These are phyloP conservation scores for Anneissia japonica DNA, from an alignment of 35 echinoderm and acorn worm genomes.

Conservation along the genomic window DNA sequence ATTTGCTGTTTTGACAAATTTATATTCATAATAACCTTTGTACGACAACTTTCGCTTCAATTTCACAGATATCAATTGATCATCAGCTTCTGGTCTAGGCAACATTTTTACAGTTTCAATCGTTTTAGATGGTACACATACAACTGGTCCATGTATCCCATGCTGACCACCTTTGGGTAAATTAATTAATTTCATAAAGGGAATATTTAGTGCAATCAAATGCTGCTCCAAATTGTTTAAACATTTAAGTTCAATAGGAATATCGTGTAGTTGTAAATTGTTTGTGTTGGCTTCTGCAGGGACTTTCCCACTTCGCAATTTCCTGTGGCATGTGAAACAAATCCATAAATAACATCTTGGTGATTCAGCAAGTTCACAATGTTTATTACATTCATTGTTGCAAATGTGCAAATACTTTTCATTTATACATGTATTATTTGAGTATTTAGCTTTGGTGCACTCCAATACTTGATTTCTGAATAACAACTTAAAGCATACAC, in stretches of 20 bases:
- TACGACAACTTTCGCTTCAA: constrained; percentile 51
- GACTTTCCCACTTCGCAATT: constrained; percentile 3
- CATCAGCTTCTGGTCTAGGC: constrained; percentile 27
- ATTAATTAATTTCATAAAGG: constrained; percentile 52
- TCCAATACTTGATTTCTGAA: constrained; percentile 34
- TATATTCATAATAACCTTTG: constrained; percentile 60
- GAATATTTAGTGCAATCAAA: constrained; percentile 16
- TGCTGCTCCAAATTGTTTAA: constrained; percentile 24
- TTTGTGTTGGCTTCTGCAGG: constrained; percentile 18
- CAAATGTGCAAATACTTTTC: constrained; percentile 30
- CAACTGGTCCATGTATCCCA: constrained; percentile 49
- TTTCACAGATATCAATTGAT: constrained; percentile 47
- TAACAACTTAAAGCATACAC: constrained; percentile 35
- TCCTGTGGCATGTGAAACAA: constrained; percentile 29
- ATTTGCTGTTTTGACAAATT: constrained; percentile 45
- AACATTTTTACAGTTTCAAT: constrained; percentile 24
- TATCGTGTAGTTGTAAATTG: constrained; percentile 5
- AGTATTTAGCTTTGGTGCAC: constrained; percentile 28
- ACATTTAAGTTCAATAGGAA: not conserved
- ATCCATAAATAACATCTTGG: constrained; percentile 25
- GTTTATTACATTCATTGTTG: not conserved
- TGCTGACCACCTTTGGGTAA: constrained; percentile 42
- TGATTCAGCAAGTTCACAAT: not conserved
- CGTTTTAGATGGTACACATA: constrained; percentile 65
- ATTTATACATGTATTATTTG: constrained; percentile 8